phyloP scores from a whole-genome alignment of 2,797 vertebrate species.

The Rhyacichthys aspro region DNA sequence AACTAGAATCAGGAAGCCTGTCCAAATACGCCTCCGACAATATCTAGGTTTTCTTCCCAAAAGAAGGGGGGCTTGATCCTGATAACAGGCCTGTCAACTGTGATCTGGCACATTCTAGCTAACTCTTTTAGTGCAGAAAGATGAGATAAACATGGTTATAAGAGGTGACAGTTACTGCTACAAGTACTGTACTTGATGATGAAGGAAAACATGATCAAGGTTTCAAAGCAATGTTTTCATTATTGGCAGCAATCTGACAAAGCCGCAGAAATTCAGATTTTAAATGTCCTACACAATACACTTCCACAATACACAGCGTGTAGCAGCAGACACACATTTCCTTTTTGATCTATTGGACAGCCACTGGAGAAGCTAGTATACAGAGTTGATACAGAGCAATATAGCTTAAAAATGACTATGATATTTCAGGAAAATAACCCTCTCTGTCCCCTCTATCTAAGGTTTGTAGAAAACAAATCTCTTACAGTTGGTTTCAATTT shows the following conservation, averaged over 20 bases:
- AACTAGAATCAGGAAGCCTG: conserved; percentile 46
- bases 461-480: too few relatives aligned
- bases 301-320: too few relatives aligned
- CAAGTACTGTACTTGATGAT: conserved; percentile 7
- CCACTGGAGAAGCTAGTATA: too few relatives aligned
- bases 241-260: conserved; percentile 1
- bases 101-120: conserved; percentile 47
- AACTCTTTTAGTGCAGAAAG: conserved; percentile 30
- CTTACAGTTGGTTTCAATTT: too few relatives aligned
- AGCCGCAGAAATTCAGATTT: neutral
- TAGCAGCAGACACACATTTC: too few relatives aligned
- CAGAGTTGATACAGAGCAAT: too few relatives aligned
- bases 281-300: neutral
- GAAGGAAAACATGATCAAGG: conserved; percentile 13
- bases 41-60: conserved; percentile 37
- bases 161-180: conserved; percentile 26
- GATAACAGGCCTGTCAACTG: conserved; percentile 58
- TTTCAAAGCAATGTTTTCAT: conserved; percentile 24
- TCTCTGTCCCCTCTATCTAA: too few relatives aligned
- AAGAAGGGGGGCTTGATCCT: conserved; percentile 26
- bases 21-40: conserved; percentile 51
- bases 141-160: conserved; percentile 36
- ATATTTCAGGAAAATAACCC: too few relatives aligned
- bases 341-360: too few relatives aligned
- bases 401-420: too few relatives aligned